Percentiles rank a stretch among this genome's conserved stretches.
These are phyloP conservation scores for Sinopyrophorus schimmeli DNA, from an alignment of 2,888 invertebrate genomes.

Conservation along the genomic window DNA sequence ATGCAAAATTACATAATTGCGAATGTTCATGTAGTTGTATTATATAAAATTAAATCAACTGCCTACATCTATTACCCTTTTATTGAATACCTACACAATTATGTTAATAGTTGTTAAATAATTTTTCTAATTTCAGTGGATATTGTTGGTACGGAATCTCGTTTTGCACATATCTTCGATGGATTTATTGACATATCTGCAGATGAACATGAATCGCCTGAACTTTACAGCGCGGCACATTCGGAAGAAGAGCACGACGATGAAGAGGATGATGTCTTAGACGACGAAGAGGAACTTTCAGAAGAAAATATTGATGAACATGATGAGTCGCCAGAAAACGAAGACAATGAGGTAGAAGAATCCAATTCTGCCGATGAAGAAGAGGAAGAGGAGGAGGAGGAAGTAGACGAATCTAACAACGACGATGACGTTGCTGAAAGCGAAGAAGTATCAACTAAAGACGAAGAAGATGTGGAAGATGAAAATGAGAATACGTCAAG, in stretches of 20 bases:
- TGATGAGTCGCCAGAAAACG: conserved; percentile 20
- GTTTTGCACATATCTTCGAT: conserved; percentile 74
- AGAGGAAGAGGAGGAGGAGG: conserved; percentile 36
- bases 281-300: conserved; percentile 41
- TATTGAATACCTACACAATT: too few relatives aligned
- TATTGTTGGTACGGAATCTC: conserved; percentile 64
- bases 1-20: too few relatives aligned
- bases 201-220: conserved; percentile 55
- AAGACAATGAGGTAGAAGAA: conserved; percentile 25
- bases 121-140: conserved; percentile 56
- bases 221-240: conserved; percentile 57
- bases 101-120: too few relatives aligned
- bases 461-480: conserved; percentile 28
- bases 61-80: too few relatives aligned
- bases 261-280: conserved; percentile 50
- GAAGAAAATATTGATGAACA: conserved; percentile 28
- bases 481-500: too few relatives aligned
- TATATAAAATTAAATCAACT: too few relatives aligned
- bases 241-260: conserved; percentile 43
- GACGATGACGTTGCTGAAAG: conserved; percentile 30
- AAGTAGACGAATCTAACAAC: conserved; percentile 35
- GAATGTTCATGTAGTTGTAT: too few relatives aligned
- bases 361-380: conserved; percentile 21
- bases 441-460: conserved; percentile 32
- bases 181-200: conserved; percentile 74